Conservation (phyloP, 2,888 invertebrate genomes). For the Ichneumoninae sp. region DNA sequence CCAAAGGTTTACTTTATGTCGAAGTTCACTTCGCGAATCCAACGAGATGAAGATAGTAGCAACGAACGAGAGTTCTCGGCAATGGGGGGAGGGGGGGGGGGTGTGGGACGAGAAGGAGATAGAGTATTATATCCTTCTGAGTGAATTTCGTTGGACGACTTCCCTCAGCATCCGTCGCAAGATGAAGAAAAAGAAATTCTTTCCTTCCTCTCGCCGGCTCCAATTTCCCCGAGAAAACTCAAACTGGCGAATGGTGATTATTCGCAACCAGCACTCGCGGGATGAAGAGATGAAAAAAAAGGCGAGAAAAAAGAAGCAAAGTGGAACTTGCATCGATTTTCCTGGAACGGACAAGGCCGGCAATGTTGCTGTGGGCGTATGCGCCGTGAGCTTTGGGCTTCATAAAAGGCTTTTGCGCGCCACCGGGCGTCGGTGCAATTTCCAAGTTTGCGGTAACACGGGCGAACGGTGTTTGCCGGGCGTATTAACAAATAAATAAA, state of each 20-base stretch:
- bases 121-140: constrained; percentile 38
- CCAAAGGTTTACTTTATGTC: constrained; percentile 68
- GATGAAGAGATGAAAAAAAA: constrained; percentile 51
- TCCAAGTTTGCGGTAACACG: constrained; percentile 67
- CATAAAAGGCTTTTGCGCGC: constrained; percentile 30
- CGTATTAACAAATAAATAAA: constrained; percentile 74
- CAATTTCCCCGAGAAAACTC: constrained; percentile 60
- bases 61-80: constrained; percentile 34
- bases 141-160: constrained; percentile 59
- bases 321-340: constrained; percentile 49
- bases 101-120: background rate
- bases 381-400: constrained; percentile 7
- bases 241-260: constrained; percentile 61
- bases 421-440: constrained; percentile 65
- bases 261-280: constrained; percentile 56
- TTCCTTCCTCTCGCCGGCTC: constrained; percentile 49
- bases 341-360: background rate
- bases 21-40: constrained; percentile 66
- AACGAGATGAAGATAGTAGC: constrained; percentile 52
- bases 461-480: constrained; percentile 17
- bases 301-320: constrained; percentile 13
- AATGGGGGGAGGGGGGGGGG: background rate
- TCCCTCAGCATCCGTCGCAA: constrained; percentile 44
- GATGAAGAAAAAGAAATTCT: constrained; percentile 42
- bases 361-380: constrained; percentile 33